Evolutionary conservation across 2,797 vertebrate species (phyloP).

Genomic region (Gobio occitaniae): DNA sequence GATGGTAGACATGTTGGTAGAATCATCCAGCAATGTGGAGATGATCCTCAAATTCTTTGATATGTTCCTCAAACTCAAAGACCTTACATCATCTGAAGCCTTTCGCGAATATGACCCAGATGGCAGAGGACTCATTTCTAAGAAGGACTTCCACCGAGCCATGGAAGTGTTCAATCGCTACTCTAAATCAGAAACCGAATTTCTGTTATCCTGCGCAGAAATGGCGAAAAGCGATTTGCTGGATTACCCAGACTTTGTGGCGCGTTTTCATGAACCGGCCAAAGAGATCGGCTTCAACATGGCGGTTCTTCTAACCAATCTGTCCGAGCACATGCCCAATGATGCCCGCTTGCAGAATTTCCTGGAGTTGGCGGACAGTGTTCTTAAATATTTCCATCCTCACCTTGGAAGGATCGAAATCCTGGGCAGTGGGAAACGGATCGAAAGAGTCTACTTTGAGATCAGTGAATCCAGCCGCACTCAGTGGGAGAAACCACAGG

Average conservation of each 20-base stretch:
- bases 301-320: constrained; percentile 91
- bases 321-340: constrained; percentile 95
- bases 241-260: constrained; percentile 90
- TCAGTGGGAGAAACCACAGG: constrained; percentile 95
- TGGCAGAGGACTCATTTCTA: constrained; percentile 85
- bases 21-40: constrained; percentile 93
- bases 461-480: constrained; percentile 94
- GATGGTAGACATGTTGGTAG: constrained; percentile 98
- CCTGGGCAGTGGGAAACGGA: constrained; percentile 92
- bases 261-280: constrained; percentile 92
- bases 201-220: constrained; percentile 89
- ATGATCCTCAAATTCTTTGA: constrained; percentile 97
- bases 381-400: constrained; percentile 92
- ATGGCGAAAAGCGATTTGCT: constrained; percentile 86
- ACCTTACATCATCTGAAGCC: constrained; percentile 88
- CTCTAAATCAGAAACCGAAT: constrained; percentile 86
- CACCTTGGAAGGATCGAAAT: constrained; percentile 94
- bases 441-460: constrained; percentile 95
- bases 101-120: constrained; percentile 91
- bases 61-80: constrained; percentile 96
- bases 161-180: constrained; percentile 94
- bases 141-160: constrained; percentile 92
- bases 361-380: constrained; percentile 87
- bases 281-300: constrained; percentile 97
- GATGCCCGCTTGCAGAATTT: constrained; percentile 87